phyloP scores from a whole-genome alignment of 2,797 vertebrate genomes.

The Anas flavirostris region DNA sequence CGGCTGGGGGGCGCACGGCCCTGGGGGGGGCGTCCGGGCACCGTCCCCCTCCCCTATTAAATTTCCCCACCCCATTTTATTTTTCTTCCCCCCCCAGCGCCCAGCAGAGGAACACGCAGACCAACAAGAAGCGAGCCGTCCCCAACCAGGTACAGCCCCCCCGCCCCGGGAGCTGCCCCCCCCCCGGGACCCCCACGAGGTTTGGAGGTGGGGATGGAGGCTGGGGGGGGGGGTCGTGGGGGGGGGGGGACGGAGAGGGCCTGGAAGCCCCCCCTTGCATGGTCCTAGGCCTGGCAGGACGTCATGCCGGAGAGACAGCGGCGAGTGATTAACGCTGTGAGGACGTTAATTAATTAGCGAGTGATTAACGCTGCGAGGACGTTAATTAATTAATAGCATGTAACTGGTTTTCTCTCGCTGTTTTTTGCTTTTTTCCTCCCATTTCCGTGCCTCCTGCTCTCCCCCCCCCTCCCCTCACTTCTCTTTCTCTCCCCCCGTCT shows the following conservation, averaged over 20 bases:
- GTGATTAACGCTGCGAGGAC: too few species aligned
- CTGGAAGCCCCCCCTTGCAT: constrained; percentile 44
- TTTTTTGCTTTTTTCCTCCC: constrained; percentile 60
- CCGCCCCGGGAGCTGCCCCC: too few species aligned
- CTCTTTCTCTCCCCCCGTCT: neutral
- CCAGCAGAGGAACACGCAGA: constrained; percentile 91
- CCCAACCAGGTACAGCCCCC: constrained; percentile 91
- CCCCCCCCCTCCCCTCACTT: constrained; percentile 19
- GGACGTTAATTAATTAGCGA: constrained; percentile 85
- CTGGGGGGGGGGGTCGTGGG: too few species aligned
- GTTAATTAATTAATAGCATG: constrained; percentile 84
- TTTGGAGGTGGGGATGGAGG: neutral
- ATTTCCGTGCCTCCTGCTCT: constrained; percentile 67
- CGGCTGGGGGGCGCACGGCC: neutral
- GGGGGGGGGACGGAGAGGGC: neutral
- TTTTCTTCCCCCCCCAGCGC: constrained; percentile 78
- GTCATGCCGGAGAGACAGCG: constrained; percentile 45
- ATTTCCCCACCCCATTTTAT: neutral
- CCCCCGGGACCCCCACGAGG: fast-evolving
- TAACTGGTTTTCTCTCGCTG: constrained; percentile 87
- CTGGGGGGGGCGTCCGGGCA: neutral
- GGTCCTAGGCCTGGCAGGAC: constrained; percentile 37
- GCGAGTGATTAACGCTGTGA: constrained; percentile 85
- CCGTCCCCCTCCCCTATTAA: neutral
- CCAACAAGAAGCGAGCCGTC: constrained; percentile 94